phyloP scores from a whole-genome alignment of 2,888 invertebrate species.

The Cerastis leucographa region DNA sequence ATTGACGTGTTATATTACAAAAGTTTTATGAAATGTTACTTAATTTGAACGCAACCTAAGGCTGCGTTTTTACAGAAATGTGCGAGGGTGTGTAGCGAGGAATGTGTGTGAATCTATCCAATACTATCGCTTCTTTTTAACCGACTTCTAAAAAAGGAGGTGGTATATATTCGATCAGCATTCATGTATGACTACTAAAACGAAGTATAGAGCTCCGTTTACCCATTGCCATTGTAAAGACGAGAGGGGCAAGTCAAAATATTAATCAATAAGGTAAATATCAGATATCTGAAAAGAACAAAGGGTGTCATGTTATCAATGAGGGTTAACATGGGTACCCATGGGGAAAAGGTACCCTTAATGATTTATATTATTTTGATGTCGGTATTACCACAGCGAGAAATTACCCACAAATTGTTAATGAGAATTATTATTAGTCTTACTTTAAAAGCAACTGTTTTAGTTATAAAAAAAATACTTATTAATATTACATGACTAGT shows the following conservation, averaged over 20 bases:
- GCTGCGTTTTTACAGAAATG: background rate
- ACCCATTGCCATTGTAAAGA: background rate
- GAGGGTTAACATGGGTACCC: conserved; percentile 29
- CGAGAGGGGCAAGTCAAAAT: conserved; percentile 7
- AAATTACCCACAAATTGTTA: background rate
- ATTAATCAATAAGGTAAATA: conserved; percentile 12
- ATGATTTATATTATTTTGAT: conserved; percentile 3
- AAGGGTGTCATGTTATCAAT: conserved; percentile 26
- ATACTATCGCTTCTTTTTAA: background rate
- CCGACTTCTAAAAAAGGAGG: no score
- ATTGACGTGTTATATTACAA: no score
- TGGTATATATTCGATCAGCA: no score
- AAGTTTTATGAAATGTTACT: no score
- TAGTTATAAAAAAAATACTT: background rate
- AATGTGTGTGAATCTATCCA: background rate
- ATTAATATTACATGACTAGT: no score
- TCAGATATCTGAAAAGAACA: conserved; percentile 36
- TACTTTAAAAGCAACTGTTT: background rate
- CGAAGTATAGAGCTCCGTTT: background rate
- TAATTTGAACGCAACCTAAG: background rate
- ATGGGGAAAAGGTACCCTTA: background rate
- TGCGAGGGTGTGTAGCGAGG: background rate
- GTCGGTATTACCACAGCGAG: background rate
- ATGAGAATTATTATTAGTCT: background rate
- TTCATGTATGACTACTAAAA: background rate